Conservation (phyloP, 2,797 vertebrate species). For the Intellagama lesueurii region DNA sequence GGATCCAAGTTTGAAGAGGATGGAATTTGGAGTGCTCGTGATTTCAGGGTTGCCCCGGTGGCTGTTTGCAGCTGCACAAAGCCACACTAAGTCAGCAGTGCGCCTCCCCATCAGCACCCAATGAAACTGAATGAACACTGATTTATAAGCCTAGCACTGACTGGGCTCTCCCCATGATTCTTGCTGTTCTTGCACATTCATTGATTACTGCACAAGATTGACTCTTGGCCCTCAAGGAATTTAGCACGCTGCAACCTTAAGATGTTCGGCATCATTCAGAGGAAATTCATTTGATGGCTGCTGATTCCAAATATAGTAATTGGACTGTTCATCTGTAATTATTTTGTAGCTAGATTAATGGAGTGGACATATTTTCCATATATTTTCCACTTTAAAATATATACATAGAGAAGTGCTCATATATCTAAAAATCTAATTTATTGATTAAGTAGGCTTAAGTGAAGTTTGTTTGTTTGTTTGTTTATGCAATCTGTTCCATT, state of each 20-base stretch:
- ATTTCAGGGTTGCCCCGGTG: background rate
- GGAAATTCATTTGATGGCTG: slow-evolving; percentile 29
- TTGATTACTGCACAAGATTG: slow-evolving; percentile 25
- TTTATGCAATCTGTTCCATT: background rate
- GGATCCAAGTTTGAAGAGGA: background rate
- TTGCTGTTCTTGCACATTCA: background rate
- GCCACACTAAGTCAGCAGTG: background rate
- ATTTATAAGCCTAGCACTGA: background rate
- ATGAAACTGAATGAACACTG: background rate
- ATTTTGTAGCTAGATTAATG: background rate
- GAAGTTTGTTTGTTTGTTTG: background rate
- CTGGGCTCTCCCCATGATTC: background rate
- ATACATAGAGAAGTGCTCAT: background rate
- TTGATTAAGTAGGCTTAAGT: background rate
- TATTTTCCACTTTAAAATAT: background rate
- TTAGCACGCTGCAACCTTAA: background rate
- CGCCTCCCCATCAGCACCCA: background rate
- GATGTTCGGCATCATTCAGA: background rate
- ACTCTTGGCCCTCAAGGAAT: slow-evolving; percentile 23
- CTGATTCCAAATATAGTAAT: background rate
- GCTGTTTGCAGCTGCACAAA: too few relatives aligned
- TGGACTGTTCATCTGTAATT: background rate
- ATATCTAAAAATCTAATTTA: background rate
- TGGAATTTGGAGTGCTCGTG: background rate
- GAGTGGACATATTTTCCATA: background rate